Conservation (phyloP, 2,888 invertebrate species). For the Dimorphilus gyrociliatus region DNA sequence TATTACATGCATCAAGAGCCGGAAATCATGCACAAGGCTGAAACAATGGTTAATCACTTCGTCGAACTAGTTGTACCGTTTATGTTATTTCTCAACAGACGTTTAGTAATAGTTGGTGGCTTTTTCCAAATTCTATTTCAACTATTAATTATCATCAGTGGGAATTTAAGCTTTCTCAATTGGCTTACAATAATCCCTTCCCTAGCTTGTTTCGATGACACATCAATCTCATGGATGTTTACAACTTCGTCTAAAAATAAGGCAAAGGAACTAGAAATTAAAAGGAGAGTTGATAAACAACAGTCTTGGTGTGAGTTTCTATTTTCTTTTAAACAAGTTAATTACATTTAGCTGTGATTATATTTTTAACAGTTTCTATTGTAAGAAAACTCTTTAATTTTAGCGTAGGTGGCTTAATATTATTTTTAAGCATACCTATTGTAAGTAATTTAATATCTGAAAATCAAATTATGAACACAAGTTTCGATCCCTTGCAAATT, state of each 20-base stretch:
- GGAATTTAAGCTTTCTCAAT: constrained; percentile 39
- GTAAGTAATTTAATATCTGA: constrained; percentile 35
- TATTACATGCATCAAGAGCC: constrained; percentile 38
- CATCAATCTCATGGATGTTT: constrained; percentile 24
- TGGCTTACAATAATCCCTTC: constrained; percentile 39
- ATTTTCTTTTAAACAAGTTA: too few species aligned
- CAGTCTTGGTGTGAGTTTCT: too few species aligned
- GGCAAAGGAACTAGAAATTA: too few species aligned
- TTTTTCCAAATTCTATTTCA: constrained; percentile 36
- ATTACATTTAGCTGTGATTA: not conserved
- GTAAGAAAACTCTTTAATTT: constrained; percentile 22
- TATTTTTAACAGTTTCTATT: constrained; percentile 14
- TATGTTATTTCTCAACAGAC: constrained; percentile 19
- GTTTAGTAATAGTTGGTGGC: constrained; percentile 27
- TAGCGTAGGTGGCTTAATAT: constrained; percentile 23
- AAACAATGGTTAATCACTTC: constrained; percentile 36
- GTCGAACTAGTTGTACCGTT: constrained; percentile 36
- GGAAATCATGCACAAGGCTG: constrained; percentile 32
- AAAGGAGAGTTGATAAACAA: too few species aligned
- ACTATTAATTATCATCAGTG: constrained; percentile 36
- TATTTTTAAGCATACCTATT: constrained; percentile 38
- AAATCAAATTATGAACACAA: constrained; percentile 38
- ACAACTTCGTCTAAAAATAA: too few species aligned
- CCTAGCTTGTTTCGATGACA: constrained; percentile 38
- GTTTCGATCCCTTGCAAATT: constrained; percentile 37